Percentiles rank a stretch among this genome's conserved stretches.
Conservation (phyloP, 2,888 invertebrate genomes). For the Diarsia dahlii region DNA sequence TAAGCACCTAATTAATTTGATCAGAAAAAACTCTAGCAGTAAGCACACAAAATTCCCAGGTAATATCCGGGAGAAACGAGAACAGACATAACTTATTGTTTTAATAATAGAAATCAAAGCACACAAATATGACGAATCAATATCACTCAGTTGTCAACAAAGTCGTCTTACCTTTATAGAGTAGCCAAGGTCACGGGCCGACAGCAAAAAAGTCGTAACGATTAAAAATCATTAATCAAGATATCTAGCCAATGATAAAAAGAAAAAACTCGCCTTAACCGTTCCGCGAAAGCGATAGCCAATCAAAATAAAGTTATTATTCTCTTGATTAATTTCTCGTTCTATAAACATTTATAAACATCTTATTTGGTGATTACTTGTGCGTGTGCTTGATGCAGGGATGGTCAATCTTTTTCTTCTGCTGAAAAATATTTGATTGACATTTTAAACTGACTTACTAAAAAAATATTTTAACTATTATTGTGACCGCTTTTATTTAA, state of each 20-base stretch:
- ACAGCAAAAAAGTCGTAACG: slow-evolving; percentile 52
- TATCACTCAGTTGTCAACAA: slow-evolving; percentile 12
- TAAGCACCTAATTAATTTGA: not conserved
- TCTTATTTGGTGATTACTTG: slow-evolving; percentile 80
- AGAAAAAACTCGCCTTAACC: slow-evolving; percentile 43
- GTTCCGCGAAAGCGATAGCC: slow-evolving; percentile 69
- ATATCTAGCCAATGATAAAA: slow-evolving; percentile 55
- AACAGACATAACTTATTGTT: slow-evolving; percentile 3
- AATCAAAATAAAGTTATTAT: slow-evolving; percentile 78
- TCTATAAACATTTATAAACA: slow-evolving; percentile 78
- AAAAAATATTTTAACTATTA: not conserved
- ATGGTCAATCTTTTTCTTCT: not conserved
- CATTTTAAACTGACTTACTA: not conserved
- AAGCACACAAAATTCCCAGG: not conserved
- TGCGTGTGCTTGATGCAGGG: slow-evolving; percentile 54
- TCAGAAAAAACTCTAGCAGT: not conserved
- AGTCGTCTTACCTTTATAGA: slow-evolving; percentile 39
- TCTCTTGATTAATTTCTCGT: slow-evolving; percentile 79
- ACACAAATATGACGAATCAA: slow-evolving; percentile 22
- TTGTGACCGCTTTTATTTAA: not conserved
- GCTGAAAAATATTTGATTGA: not conserved
- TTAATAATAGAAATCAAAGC: slow-evolving; percentile 21
- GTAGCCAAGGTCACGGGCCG: slow-evolving; percentile 51
- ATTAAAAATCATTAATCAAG: slow-evolving; percentile 65
- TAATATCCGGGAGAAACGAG: slow-evolving; percentile 13